These are phyloP conservation scores for Aricia artaxerxes DNA, from an alignment of 2,888 invertebrate species.

Conservation along the genomic window DNA sequence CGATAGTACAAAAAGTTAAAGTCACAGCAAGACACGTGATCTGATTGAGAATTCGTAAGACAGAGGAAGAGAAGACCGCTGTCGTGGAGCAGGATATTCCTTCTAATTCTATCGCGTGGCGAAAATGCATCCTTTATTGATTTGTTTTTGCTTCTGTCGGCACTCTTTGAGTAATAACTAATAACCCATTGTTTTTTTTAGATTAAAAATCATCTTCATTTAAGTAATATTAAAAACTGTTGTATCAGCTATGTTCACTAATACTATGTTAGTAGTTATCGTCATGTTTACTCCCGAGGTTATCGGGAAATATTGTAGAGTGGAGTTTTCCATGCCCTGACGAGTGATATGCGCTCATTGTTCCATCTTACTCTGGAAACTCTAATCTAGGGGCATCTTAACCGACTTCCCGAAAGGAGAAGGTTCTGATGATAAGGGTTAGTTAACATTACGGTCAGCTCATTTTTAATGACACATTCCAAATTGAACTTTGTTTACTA, in stretches of 20 bases:
- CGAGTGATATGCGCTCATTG: not conserved
- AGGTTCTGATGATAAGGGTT: not conserved
- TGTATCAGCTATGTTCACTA: not conserved
- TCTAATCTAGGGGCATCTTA: not conserved
- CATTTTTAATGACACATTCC: too few species aligned
- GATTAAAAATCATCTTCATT: not conserved
- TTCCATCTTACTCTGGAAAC: not conserved
- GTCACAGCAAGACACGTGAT: not conserved
- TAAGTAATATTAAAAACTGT: not conserved
- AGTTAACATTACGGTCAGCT: too few species aligned
- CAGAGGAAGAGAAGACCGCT: not conserved
- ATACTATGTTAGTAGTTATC: conserved; percentile 3
- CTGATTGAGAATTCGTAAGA: not conserved
- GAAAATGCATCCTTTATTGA: too few species aligned
- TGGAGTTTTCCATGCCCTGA: conserved; percentile 3
- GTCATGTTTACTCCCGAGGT: not conserved
- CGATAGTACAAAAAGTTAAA: not conserved
- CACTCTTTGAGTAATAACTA: not conserved
- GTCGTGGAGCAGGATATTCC: too few species aligned
- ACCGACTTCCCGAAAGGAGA: not conserved
- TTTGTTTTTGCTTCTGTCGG: too few species aligned
- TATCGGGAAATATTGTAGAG: not conserved
- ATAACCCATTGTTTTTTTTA: not conserved
- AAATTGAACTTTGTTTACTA: too few species aligned
- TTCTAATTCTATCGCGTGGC: too few species aligned